phyloP scores from a whole-genome alignment of 1,140 invertebrate genomes.

The Procambarus clarkii region DNA sequence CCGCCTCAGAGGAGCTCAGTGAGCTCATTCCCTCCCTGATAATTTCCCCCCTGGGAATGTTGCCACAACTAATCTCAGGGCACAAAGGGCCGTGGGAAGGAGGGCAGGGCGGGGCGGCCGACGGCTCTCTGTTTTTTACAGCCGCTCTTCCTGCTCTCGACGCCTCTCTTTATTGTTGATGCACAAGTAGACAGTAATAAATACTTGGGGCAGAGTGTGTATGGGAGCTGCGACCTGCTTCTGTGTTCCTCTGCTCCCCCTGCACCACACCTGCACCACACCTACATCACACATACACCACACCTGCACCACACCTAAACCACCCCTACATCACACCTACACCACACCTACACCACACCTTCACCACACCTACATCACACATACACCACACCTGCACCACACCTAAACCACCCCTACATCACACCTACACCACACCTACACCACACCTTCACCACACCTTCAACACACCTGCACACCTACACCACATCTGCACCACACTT shows the following conservation, averaged over 20 bases:
- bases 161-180: not conserved
- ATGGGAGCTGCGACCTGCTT: not conserved
- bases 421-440: not conserved
- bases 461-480: no score
- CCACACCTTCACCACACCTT: not conserved
- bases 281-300: no score
- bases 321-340: not conserved
- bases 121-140: not conserved
- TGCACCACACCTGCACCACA: no score
- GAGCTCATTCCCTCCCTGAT: no score
- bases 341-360: not conserved
- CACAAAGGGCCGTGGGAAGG: not conserved
- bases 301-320: no score
- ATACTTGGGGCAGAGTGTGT: not conserved
- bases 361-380: no score
- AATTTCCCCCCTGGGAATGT: constrained; percentile 6
- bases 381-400: no score
- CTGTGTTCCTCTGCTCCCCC: not conserved
- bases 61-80: not conserved
- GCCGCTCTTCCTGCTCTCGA: not conserved
- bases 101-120: no score
- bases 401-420: no score
- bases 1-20: no score
- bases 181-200: not conserved
- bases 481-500: no score